Conservation (phyloP, 2,888 invertebrate genomes). For the Tinea pellionella region DNA sequence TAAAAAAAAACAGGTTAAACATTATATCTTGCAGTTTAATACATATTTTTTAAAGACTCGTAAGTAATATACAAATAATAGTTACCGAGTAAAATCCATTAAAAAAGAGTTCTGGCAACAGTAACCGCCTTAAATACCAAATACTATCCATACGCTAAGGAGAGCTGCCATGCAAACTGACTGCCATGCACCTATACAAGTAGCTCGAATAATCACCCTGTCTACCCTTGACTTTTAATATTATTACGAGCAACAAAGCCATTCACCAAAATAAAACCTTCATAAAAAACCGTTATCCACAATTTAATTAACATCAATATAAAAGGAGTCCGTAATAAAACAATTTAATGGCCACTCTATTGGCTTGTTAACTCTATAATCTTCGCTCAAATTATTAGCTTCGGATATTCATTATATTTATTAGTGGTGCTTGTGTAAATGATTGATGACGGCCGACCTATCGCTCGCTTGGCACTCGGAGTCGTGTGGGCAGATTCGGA, state of each 20-base stretch:
- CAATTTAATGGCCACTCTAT: constrained; percentile 10
- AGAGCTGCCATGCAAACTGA: too few species aligned
- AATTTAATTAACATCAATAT: constrained; percentile 8
- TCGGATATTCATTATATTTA: constrained; percentile 28
- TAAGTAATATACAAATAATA: too few species aligned
- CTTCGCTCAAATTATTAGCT: constrained; percentile 8
- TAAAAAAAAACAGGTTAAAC: too few species aligned
- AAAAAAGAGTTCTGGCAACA: too few species aligned
- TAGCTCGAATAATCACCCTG: not conserved
- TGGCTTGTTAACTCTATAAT: constrained; percentile 13
- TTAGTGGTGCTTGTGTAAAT: constrained; percentile 44
- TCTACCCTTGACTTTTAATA: not conserved
- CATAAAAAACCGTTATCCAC: not conserved
- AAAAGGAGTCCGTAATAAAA: constrained; percentile 11
- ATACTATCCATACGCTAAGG: too few species aligned
- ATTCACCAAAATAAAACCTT: not conserved
- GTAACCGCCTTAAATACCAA: too few species aligned
- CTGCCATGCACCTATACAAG: too few species aligned
- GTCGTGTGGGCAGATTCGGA: too few species aligned
- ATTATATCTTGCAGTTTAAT: too few species aligned
- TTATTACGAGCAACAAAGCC: not conserved
- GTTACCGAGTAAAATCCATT: too few species aligned
- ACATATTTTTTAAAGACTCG: too few species aligned
- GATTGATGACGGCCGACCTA: too few species aligned
- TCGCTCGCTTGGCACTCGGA: constrained; percentile 14